Base-by-base conservation (phyloP, 92 coral and sea anemone species). In the Phenganax subtilis region DNA sequence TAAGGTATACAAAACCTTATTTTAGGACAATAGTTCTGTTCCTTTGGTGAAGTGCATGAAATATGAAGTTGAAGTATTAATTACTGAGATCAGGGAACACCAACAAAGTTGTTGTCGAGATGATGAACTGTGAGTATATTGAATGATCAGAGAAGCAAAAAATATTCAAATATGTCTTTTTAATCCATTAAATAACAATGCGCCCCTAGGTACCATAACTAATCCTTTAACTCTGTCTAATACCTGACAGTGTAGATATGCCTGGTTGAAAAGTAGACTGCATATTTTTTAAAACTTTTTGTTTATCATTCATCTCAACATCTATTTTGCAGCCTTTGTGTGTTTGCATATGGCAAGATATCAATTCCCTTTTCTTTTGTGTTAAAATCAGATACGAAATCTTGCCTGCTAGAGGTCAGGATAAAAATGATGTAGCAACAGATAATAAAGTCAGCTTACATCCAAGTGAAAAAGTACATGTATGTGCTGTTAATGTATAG, bases 61-160 rank as follows among this genome's bases (percentile, higher is more conserved):
- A 3, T 64, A 1, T 64, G 70, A 64, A 64, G 29, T 20, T 64
- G 70, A 64, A 64, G 70, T 64, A 25, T 64, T 64, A 1, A 64
- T 64, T 64, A 64, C 70, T 64, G 70, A 64, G 70, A 64, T 64
- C 70, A 64, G 70, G 30, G 70, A 14, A 64, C 70, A 64, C 27
- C 70, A 64, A 20, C 70, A 64, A 20, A 20, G 30, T 64, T 64
- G 70, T 64, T 64, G 70, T 64, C 3, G 30, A 64, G 70, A 64
- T 64, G 70, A 64, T 64, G 70, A 64, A 64, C 30, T 64, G 70
- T 64, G 30, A 64, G 70, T 64, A 64, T 20, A 64, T 3, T 14
- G 20, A 64, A 61, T 15, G 20, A 6, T 14, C 3, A 61, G n/a
- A 17, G n/a, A 15, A 17, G 6, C 8, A 6, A 15, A 28, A 7